A percentile compares a stretch with the other conserved stretches of the same genome.
These are phyloP conservation scores for Hydroisotoma schaefferi DNA, from an alignment of 2,888 invertebrate genomes.

Conservation along the genomic window DNA sequence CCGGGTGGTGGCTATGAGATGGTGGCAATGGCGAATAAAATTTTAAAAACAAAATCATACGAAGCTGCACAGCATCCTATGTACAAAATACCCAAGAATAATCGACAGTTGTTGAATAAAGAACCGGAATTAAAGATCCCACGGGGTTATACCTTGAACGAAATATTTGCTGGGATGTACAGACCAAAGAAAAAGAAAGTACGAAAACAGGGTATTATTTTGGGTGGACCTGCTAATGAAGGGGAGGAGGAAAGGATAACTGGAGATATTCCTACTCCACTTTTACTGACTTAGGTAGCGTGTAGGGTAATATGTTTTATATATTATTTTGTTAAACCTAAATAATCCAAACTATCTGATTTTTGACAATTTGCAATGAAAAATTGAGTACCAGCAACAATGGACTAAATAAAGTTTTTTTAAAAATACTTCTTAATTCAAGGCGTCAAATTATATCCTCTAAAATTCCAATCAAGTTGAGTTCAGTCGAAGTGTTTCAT, in stretches of 20 bases:
- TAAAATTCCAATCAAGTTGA: no score
- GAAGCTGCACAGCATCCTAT: slow-evolving; percentile 21
- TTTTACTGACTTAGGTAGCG: no score
- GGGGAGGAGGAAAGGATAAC: neutral
- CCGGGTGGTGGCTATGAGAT: slow-evolving; percentile 35
- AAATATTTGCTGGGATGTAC: slow-evolving; percentile 6
- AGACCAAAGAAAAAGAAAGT: neutral
- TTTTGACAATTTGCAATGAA: no score
- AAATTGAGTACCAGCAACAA: no score
- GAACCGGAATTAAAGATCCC: neutral
- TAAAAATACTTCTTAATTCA: no score
- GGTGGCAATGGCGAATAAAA: slow-evolving; percentile 36
- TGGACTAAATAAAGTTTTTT: no score
- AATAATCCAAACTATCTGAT: neutral
- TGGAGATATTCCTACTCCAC: no score
- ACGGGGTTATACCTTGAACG: slow-evolving; percentile 1
- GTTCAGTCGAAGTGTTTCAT: no score
- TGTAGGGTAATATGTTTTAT: no score
- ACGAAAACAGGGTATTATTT: no score
- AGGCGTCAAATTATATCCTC: no score
- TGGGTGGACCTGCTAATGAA: no score
- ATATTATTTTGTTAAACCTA: neutral
- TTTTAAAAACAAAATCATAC: slow-evolving; percentile 29
- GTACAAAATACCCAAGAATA: neutral
- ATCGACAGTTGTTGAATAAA: neutral